These are phyloP conservation scores for Ophioninae sp. DNA, from an alignment of 2,888 invertebrate species.

Conservation along the genomic window DNA sequence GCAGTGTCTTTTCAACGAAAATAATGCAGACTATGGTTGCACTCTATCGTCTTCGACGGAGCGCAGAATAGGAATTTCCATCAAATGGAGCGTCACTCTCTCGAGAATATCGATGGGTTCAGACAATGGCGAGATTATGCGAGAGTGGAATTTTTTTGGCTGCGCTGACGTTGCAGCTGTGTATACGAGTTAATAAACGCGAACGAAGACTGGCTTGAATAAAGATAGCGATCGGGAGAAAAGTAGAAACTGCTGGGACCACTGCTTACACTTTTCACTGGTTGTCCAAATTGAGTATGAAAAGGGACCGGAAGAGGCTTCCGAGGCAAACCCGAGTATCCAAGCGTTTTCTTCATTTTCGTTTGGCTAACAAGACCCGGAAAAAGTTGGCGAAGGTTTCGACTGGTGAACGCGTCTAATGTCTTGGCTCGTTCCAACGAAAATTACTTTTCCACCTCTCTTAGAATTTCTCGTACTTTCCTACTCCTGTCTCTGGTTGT, in stretches of 20 bases:
- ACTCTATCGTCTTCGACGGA: not conserved
- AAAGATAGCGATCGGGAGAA: slow-evolving; percentile 35
- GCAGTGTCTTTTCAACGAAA: not conserved
- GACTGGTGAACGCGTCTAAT: slow-evolving; percentile 45
- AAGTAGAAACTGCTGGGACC: slow-evolving; percentile 56
- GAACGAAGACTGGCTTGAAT: slow-evolving; percentile 18
- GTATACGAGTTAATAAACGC: slow-evolving; percentile 29
- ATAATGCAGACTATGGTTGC: slow-evolving; percentile 16
- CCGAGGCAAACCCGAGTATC: slow-evolving; percentile 46
- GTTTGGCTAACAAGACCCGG: slow-evolving; percentile 59
- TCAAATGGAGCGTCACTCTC: slow-evolving; percentile 9
- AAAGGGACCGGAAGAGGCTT: slow-evolving; percentile 27
- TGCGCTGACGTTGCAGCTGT: slow-evolving; percentile 23
- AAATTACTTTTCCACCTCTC: slow-evolving; percentile 36
- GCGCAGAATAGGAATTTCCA: slow-evolving; percentile 27
- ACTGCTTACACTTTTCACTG: slow-evolving; percentile 36
- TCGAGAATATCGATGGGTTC: slow-evolving; percentile 51
- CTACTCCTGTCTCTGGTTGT: slow-evolving; percentile 14
- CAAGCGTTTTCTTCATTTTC: slow-evolving; percentile 59
- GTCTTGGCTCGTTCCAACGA: slow-evolving; percentile 56
- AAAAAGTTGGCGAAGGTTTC: slow-evolving; percentile 62
- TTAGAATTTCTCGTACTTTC: not conserved
- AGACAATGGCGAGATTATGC: slow-evolving; percentile 36
- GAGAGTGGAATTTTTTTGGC: slow-evolving; percentile 20
- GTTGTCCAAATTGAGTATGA: slow-evolving; percentile 41